Conservation (phyloP, 2,113 vertebrate species). For the Tiliqua scincoides region DNA sequence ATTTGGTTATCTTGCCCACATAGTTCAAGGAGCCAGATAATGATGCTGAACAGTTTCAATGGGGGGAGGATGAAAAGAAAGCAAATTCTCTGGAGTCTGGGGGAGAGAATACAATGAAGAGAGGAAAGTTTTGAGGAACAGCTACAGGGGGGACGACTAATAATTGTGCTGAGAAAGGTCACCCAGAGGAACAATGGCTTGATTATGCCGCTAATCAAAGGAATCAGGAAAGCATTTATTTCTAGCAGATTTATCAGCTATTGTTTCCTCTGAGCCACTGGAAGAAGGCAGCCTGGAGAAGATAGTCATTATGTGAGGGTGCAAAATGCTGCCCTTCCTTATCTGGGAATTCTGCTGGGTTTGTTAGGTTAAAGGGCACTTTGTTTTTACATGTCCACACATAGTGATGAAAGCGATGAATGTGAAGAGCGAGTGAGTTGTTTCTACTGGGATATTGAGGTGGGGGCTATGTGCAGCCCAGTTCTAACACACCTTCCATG, state of each 20-base stretch:
- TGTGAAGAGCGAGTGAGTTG: not conserved
- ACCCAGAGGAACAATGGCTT: constrained; percentile 50
- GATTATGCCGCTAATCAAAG: constrained; percentile 68
- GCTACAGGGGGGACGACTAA: constrained; percentile 31
- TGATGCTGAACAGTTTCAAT: constrained; percentile 7
- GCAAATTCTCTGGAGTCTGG: not conserved
- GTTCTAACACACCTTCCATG: too few species aligned
- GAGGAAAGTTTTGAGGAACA: constrained; percentile 38
- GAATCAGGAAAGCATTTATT: constrained; percentile 39
- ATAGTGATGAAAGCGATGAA: not conserved
- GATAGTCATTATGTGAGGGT: constrained; percentile 1
- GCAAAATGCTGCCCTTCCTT: not conserved
- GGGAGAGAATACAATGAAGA: constrained; percentile 17
- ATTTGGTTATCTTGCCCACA: constrained; percentile 38
- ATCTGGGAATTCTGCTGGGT: not conserved
- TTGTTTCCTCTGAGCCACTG: constrained; percentile 12
- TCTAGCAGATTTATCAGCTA: constrained; percentile 20
- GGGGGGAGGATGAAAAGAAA: constrained; percentile 6
- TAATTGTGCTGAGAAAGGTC: constrained; percentile 56
- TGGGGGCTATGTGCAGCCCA: not conserved
- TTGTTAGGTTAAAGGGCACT: constrained; percentile 20
- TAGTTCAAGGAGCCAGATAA: constrained; percentile 31
- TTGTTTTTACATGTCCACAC: constrained; percentile 10
- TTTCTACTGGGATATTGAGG: not conserved
- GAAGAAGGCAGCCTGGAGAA: constrained; percentile 36